phyloP scores from a whole-genome alignment of 2,797 vertebrate genomes.

The Fistularia commersonii region DNA sequence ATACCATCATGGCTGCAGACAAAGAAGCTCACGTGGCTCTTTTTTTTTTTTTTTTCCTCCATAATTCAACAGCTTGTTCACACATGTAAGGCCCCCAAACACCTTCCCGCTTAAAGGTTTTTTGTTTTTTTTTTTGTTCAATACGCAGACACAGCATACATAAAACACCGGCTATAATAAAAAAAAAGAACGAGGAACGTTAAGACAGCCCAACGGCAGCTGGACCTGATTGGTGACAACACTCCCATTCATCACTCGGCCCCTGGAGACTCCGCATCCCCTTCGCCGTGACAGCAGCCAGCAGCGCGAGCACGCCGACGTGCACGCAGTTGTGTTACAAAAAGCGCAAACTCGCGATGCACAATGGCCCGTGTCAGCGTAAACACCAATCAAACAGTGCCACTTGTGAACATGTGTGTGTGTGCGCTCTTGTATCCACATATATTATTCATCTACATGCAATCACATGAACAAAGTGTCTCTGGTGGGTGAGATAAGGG shows the following conservation, averaged over 20 bases:
- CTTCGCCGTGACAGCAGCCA: conserved; percentile 57
- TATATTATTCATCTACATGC: conserved; percentile 78
- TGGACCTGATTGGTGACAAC: conserved; percentile 74
- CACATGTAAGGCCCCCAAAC: too few species aligned
- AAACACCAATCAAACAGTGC: conserved; percentile 40
- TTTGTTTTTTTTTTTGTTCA: conserved; percentile 7
- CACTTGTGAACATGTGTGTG: conserved; percentile 30
- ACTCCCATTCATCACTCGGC: conserved; percentile 70
- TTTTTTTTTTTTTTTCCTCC: too few species aligned
- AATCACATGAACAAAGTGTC: conserved; percentile 67
- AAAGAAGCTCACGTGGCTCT: too few species aligned
- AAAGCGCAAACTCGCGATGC: conserved; percentile 22
- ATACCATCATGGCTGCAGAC: conserved; percentile 33
- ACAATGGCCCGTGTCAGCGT: conserved; percentile 57
- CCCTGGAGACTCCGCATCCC: conserved; percentile 68
- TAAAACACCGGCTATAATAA: conserved; percentile 35
- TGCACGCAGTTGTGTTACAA: conserved; percentile 23
- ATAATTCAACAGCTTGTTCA: too few species aligned
- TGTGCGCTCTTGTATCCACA: conserved; percentile 34
- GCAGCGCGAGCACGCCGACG: conserved; percentile 19
- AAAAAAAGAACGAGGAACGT: conserved; percentile 51
- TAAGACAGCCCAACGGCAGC: conserved; percentile 66
- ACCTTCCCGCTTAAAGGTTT: too few species aligned
- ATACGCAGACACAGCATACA: conserved; percentile 30
- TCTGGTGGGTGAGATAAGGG: conserved; percentile 74